Evolutionary conservation across 2,113 vertebrate species (phyloP), one percentile per base, ranked within the genome.

Genomic region (Mus pahari): DNA sequence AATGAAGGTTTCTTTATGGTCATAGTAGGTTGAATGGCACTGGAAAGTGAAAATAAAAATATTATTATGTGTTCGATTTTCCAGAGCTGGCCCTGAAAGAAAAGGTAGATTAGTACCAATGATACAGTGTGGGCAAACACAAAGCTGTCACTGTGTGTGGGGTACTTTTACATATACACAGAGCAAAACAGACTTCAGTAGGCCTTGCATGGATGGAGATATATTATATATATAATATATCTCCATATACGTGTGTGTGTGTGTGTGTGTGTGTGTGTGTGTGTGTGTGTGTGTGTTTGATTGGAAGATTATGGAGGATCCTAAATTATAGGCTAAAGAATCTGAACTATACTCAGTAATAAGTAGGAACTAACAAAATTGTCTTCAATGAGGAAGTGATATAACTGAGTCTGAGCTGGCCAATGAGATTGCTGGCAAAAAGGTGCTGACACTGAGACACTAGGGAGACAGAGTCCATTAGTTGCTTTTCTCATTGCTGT

Each of bases 251-350:
- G 31, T 70, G 9, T 70, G 24, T 70, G 4, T 36, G 22, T 70
- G 13, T 70, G 33, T 58, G 17, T 60, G 58, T 60, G 17, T 20
- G 17, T 60, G 13, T 42, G 78, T 71, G 66, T 50, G 13, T 28
- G 24, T 45, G 24, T 70, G 12, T 70, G 24, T 70, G 9, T 70
- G 12, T 36, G 10, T 71, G 36, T 71, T 6, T 53, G 26, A 42
- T 45, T 42, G 5, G 75, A 90, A 83, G 73, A 60, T 50, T 73
- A 13, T 55, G 28, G 45, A 74, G 6, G 36, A 5, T 71, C 83
- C 81, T 19, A n/a, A 45, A 92, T 50, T 94, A 89, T 66, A 92
- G 42, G 17, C 31, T 31, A 90, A 70, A 71, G 82, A 88, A 84
- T 77, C 11, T 58, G 5, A 84, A 91, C 13, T 77, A 53, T 53